phyloP scores from a whole-genome alignment of 2,797 vertebrate species.

The Gephyroberyx darwinii region DNA sequence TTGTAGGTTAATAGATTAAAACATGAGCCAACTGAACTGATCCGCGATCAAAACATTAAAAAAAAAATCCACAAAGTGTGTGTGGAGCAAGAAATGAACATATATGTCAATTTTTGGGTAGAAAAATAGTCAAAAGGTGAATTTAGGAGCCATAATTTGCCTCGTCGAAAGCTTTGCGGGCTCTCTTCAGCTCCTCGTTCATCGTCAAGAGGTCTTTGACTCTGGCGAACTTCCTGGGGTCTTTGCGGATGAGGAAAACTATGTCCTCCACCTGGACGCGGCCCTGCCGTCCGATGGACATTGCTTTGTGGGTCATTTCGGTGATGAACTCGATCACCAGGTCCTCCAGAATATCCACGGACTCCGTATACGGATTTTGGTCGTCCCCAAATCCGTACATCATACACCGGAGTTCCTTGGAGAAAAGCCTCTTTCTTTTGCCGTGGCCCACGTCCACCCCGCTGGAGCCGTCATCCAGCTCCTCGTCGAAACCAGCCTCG shows the following conservation, averaged over 20 bases:
- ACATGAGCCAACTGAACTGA: no score
- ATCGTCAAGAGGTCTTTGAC: constrained; percentile 98
- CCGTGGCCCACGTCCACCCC: constrained; percentile 90
- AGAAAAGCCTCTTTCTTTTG: constrained; percentile 93
- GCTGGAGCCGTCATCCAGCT: constrained; percentile 87
- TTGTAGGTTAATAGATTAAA: no score
- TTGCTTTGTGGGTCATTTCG: constrained; percentile 98
- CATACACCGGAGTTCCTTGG: constrained; percentile 97
- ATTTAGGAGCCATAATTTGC: constrained; percentile 93
- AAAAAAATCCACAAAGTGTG: neutral
- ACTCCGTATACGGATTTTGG: constrained; percentile 98
- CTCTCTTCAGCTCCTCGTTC: constrained; percentile 98
- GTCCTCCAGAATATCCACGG: constrained; percentile 96
- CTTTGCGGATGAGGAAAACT: constrained; percentile 96
- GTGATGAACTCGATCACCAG: constrained; percentile 98
- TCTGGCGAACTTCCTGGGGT: constrained; percentile 94
- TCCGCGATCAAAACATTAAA: neutral
- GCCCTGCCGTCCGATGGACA: constrained; percentile 97
- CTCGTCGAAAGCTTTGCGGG: constrained; percentile 96
- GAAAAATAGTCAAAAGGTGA: neutral
- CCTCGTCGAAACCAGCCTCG: constrained; percentile 90
- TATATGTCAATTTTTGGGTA: neutral
- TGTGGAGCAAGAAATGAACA: neutral
- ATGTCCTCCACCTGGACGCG: constrained; percentile 99
- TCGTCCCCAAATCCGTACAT: constrained; percentile 99